A percentile compares a stretch with the other conserved stretches of the same genome.
These are phyloP conservation scores for Camarhynchus parvulus DNA, from an alignment of 2,113 vertebrate genomes.

Conservation along the genomic window DNA sequence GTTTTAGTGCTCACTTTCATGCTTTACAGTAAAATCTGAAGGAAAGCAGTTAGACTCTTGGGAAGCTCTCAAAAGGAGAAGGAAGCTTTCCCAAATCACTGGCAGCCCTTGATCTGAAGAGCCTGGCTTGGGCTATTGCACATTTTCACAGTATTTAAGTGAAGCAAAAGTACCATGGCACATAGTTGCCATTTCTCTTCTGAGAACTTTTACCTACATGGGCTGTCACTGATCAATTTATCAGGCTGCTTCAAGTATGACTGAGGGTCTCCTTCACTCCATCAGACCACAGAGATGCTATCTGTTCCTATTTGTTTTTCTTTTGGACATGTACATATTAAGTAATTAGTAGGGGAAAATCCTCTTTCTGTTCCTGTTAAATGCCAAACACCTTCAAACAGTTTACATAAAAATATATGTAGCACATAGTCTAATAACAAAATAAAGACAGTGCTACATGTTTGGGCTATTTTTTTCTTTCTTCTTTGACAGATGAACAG, in stretches of 20 bases:
- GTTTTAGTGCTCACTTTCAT: neutral
- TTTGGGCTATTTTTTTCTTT: no score
- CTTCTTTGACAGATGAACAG: slow-evolving; percentile 54
- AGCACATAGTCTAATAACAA: neutral
- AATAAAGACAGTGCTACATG: neutral
- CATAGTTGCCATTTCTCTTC: neutral
- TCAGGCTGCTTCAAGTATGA: neutral
- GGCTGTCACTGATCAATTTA: neutral
- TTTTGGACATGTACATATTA: neutral
- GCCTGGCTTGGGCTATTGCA: neutral
- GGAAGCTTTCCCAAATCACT: neutral
- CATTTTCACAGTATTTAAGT: neutral
- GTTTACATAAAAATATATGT: neutral
- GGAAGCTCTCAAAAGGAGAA: neutral
- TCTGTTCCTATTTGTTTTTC: neutral
- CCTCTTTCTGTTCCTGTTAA: neutral
- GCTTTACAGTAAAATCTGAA: neutral
- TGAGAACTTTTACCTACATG: neutral
- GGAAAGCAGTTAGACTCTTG: neutral
- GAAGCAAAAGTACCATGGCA: neutral
- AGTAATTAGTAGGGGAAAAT: neutral
- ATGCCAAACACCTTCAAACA: neutral
- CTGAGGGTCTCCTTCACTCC: neutral
- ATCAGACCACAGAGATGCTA: neutral
- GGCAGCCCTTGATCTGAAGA: neutral